These are phyloP conservation scores for Cercocebus atys DNA, from an alignment of 2,113 vertebrate genomes.

Conservation along the genomic window DNA sequence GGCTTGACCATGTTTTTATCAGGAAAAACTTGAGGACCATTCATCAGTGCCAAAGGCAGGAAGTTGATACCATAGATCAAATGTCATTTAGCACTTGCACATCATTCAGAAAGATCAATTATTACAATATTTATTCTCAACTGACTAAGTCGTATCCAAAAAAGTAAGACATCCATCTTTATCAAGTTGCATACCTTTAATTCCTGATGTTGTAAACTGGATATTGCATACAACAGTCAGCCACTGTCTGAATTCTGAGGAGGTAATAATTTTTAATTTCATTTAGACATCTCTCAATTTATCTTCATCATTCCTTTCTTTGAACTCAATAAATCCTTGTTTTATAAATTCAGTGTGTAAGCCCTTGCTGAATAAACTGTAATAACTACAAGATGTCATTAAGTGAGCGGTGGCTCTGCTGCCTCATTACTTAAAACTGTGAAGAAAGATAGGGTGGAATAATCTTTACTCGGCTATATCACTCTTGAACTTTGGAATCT, in stretches of 20 bases:
- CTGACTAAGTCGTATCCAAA: conserved; percentile 55
- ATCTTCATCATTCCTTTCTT: conserved; percentile 68
- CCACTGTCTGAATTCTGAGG: conserved; percentile 66
- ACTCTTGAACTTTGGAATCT: not conserved
- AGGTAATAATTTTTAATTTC: conserved; percentile 83
- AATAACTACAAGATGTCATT: conserved; percentile 64
- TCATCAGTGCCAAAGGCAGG: conserved; percentile 77
- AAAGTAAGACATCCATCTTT: conserved; percentile 82
- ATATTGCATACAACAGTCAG: conserved; percentile 68
- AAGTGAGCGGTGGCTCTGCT: conserved; percentile 17
- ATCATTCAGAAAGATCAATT: conserved; percentile 82
- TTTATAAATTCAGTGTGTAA: conserved; percentile 74
- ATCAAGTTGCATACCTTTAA: conserved; percentile 79
- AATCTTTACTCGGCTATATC: not conserved
- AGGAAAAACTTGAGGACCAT: conserved; percentile 75
- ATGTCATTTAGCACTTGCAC: conserved; percentile 62
- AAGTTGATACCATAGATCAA: conserved; percentile 78
- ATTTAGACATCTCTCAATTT: conserved; percentile 79
- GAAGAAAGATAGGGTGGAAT: not conserved
- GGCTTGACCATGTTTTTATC: conserved; percentile 81
- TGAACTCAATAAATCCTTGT: conserved; percentile 72
- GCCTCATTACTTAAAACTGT: not conserved
- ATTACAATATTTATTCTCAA: conserved; percentile 85
- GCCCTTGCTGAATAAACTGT: conserved; percentile 60
- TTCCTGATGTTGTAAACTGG: conserved; percentile 69